Percentiles rank a stretch among this genome's conserved stretches.
These are phyloP conservation scores for Dinothrombium tinctorium DNA, from an alignment of 1,140 invertebrate species.

Conservation along the genomic window DNA sequence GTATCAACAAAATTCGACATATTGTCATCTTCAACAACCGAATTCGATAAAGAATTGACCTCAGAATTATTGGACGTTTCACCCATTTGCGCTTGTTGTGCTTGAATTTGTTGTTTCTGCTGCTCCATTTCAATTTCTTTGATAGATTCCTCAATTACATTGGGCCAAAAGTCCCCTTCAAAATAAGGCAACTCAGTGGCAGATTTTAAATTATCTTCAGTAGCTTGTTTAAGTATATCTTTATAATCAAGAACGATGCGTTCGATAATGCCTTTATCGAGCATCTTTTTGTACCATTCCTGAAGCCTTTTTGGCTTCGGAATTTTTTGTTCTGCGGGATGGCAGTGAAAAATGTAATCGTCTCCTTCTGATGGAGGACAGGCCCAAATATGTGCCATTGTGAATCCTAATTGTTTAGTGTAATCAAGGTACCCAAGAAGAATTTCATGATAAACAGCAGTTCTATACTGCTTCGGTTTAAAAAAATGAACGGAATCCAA, in stretches of 20 bases:
- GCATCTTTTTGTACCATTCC: constrained; percentile 99
- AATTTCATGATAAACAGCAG: constrained; percentile 98
- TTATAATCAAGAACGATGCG: constrained; percentile 97
- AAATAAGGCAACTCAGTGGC: constrained; percentile 97
- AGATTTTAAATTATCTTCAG: constrained; percentile 83
- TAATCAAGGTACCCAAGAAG: constrained; percentile 96
- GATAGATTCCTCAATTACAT: constrained; percentile 95
- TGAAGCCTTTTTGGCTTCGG: constrained; percentile 97
- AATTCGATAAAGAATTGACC: neutral
- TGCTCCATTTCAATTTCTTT: constrained; percentile 43
- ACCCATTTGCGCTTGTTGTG: constrained; percentile 58
- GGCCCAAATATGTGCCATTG: constrained; percentile 99
- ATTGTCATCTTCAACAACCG: no score
- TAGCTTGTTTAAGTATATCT: constrained; percentile 94
- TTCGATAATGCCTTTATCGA: constrained; percentile 96
- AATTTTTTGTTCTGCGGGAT: constrained; percentile 96
- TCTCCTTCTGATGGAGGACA: constrained; percentile 96
- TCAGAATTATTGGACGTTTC: constrained; percentile 35
- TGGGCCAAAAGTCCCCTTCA: constrained; percentile 99
- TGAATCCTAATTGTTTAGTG: constrained; percentile 89
- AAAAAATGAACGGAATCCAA: constrained; percentile 99
- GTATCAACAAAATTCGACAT: no score
- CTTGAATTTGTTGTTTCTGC: constrained; percentile 47
- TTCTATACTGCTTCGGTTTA: constrained; percentile 81
- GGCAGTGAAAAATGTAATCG: constrained; percentile 99